Conservation (phyloP, 1,140 invertebrate species). For the Triops cancriformis region DNA sequence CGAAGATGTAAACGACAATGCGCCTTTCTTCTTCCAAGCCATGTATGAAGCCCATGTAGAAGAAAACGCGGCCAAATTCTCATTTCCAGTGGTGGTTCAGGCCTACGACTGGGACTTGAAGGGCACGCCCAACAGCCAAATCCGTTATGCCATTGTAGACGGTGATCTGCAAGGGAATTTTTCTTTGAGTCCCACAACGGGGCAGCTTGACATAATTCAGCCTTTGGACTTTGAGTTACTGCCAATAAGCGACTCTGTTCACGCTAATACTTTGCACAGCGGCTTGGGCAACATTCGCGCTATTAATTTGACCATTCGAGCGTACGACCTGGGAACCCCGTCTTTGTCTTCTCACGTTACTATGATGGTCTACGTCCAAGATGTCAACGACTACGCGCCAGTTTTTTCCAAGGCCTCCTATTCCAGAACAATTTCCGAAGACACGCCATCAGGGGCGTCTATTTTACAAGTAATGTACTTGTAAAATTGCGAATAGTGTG, state of each 20-base stretch:
- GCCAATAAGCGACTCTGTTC: background rate
- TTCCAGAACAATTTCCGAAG: conserved; percentile 66
- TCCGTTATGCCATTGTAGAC: conserved; percentile 68
- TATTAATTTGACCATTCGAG: conserved; percentile 65
- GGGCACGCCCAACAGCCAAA: conserved; percentile 75
- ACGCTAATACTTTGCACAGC: conserved; percentile 38
- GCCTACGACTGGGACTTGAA: conserved; percentile 78
- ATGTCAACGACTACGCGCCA: conserved; percentile 78
- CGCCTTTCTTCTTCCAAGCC: conserved; percentile 67
- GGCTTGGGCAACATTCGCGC: conserved; percentile 48
- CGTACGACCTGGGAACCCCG: conserved; percentile 68
- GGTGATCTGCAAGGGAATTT: conserved; percentile 66
- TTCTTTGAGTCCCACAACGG: conserved; percentile 62
- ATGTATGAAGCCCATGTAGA: conserved; percentile 73
- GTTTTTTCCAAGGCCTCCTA: conserved; percentile 66
- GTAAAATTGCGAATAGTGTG: too few relatives aligned
- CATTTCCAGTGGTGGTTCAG: conserved; percentile 63
- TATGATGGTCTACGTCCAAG: conserved; percentile 71
- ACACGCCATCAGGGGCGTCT: conserved; percentile 64
- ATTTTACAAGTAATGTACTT: conserved; percentile 67
- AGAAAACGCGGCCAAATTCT: conserved; percentile 71
- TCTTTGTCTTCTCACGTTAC: conserved; percentile 61
- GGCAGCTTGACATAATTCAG: conserved; percentile 55
- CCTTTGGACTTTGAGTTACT: conserved; percentile 67
- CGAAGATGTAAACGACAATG: conserved; percentile 81